A percentile compares a stretch with the other conserved stretches of the same genome.
These are phyloP conservation scores for Pemphigus obesinymphae DNA, from an alignment of 1,140 invertebrate genomes.

Conservation along the genomic window DNA sequence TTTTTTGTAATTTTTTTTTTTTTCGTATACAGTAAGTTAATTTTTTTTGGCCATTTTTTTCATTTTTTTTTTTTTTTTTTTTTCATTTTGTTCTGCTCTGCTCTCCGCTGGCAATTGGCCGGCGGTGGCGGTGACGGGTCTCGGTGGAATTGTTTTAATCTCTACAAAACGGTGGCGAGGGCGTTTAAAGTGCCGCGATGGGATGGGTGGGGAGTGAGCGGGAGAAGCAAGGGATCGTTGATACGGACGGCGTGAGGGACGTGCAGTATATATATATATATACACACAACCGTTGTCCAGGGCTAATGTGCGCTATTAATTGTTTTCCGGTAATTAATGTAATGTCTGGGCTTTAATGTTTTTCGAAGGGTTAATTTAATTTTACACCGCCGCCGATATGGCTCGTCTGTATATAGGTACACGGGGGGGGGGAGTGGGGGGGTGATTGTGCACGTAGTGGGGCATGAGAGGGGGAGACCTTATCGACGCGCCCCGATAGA, in stretches of 20 bases:
- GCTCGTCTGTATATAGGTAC: not conserved
- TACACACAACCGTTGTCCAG: not conserved
- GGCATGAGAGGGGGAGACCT: not conserved
- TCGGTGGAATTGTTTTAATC: conserved; percentile 35
- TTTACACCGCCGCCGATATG: conserved; percentile 13
- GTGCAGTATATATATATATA: not conserved
- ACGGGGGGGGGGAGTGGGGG: not conserved
- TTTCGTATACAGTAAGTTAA: not conserved
- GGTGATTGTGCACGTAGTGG: too few species aligned
- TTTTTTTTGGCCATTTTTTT: not conserved
- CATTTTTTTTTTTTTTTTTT: not conserved
- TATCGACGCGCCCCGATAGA: conserved; percentile 35
- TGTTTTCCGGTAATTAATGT: conserved; percentile 41
- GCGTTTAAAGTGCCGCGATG: not conserved
- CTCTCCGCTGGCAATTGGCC: not conserved
- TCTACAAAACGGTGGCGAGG: conserved; percentile 19
- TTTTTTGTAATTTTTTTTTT: not conserved
- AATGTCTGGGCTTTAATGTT: conserved; percentile 35
- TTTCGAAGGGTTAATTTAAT: conserved; percentile 39
- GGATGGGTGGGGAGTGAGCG: too few species aligned
- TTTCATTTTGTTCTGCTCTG: not conserved
- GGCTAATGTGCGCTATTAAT: conserved; percentile 38
- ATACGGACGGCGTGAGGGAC: too few species aligned
- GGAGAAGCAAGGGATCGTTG: too few species aligned
- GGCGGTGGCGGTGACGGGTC: not conserved